Evolutionary conservation across 2,888 invertebrate species (phyloP).

Genomic region (Athrips mouffetella): DNA sequence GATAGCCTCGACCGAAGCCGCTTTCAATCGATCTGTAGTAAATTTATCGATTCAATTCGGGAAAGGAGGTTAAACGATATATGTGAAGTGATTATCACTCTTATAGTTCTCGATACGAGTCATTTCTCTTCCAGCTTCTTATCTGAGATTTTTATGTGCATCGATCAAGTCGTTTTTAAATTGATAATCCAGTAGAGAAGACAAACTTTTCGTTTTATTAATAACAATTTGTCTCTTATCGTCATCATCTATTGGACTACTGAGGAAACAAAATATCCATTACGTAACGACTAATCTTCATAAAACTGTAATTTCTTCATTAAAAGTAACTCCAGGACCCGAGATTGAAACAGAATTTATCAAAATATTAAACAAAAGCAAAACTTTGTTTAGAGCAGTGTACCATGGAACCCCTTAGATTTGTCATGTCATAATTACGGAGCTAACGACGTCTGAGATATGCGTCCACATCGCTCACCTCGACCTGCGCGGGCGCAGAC

Average conservation of each 20-base stretch:
- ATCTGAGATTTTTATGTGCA: constrained; percentile 8
- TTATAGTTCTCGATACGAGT: constrained; percentile 15
- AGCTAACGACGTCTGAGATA: constrained; percentile 30
- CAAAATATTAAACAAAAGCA: too few relatives aligned
- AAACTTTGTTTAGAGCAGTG: too few relatives aligned
- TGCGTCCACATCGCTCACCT: constrained; percentile 18
- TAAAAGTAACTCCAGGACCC: too few relatives aligned
- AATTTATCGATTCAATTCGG: constrained; percentile 26
- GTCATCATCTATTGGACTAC: too few relatives aligned
- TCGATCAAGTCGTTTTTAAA: not conserved
- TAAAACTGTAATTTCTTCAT: too few relatives aligned
- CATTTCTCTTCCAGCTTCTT: constrained; percentile 11
- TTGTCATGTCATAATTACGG: constrained; percentile 18
- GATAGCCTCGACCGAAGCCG: constrained; percentile 25
- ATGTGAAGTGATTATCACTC: constrained; percentile 15
- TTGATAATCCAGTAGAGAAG: not conserved
- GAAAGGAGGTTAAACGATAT: constrained; percentile 13
- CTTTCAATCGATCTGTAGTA: constrained; percentile 25
- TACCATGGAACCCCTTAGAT: constrained; percentile 3
- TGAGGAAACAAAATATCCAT: too few relatives aligned
- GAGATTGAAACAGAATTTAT: too few relatives aligned
- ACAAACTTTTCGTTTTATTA: too few relatives aligned
- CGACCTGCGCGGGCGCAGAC: constrained; percentile 6
- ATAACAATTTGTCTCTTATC: too few relatives aligned
- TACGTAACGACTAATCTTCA: too few relatives aligned